Conservation (phyloP, 2,888 invertebrate genomes). For the Hymenopus coronatus region DNA sequence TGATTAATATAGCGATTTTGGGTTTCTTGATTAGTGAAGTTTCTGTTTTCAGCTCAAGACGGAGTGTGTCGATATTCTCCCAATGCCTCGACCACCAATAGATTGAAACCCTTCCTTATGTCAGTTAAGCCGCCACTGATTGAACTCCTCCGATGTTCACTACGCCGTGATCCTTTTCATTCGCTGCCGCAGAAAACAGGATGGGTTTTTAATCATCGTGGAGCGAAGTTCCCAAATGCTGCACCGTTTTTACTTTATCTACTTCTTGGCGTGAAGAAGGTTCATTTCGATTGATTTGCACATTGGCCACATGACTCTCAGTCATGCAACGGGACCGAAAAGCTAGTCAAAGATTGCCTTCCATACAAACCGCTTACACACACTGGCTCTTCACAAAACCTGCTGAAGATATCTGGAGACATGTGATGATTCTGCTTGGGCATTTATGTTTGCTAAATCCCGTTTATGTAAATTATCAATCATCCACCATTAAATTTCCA, state of each 20-base stretch:
- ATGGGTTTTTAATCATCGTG: not conserved
- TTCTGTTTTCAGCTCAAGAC: too few species aligned
- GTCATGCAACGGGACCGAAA: not conserved
- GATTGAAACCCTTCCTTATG: too few species aligned
- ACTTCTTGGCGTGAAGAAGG: not conserved
- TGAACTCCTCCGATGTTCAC: not conserved
- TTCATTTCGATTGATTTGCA: not conserved
- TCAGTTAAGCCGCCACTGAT: not conserved
- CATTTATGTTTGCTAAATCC: too few species aligned
- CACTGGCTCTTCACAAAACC: not conserved
- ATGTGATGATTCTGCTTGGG: too few species aligned
- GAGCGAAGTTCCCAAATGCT: not conserved
- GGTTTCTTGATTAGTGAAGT: too few species aligned
- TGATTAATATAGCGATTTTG: too few species aligned
- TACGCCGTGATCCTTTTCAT: not conserved
- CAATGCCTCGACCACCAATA: too few species aligned
- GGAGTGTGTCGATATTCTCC: too few species aligned
- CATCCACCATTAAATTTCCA: too few species aligned
- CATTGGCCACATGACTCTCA: not conserved
- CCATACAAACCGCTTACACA: not conserved
- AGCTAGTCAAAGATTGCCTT: not conserved
- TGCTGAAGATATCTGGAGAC: too few species aligned
- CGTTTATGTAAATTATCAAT: too few species aligned
- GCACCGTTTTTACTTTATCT: not conserved
- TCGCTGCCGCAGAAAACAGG: not conserved